These are phyloP conservation scores for Cistogaster globosa DNA, from an alignment of 2,888 invertebrate genomes.

Conservation along the genomic window DNA sequence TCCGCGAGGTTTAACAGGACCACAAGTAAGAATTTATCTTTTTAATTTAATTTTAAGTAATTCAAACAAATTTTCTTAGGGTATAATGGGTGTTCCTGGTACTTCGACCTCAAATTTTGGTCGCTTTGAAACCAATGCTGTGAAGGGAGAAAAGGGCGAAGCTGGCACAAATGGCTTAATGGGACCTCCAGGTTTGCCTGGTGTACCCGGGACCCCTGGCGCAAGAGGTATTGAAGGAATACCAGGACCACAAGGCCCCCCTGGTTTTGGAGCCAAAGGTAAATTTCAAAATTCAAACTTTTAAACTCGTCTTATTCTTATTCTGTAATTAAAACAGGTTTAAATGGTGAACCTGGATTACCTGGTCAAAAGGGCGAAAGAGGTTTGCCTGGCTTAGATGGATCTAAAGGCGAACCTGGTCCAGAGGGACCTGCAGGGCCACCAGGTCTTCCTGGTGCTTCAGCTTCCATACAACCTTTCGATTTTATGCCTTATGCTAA, in stretches of 20 bases:
- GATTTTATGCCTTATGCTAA: background rate
- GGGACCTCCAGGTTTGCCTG: constrained; percentile 82
- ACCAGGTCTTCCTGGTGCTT: constrained; percentile 80
- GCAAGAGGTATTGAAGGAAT: constrained; percentile 85
- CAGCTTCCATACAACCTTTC: background rate
- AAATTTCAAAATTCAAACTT: background rate
- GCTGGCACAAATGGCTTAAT: constrained; percentile 66
- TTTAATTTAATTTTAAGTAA: background rate
- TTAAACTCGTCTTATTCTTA: background rate
- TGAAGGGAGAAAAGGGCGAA: constrained; percentile 75
- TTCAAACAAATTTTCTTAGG: constrained; percentile 66
- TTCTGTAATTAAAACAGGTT: constrained; percentile 73
- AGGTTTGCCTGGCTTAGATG: constrained; percentile 75
- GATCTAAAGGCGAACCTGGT: constrained; percentile 67
- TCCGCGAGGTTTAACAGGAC: constrained; percentile 37
- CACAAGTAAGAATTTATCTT: constrained; percentile 22
- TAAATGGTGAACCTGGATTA: constrained; percentile 84
- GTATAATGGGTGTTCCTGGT: constrained; percentile 82
- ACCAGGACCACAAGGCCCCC: constrained; percentile 83
- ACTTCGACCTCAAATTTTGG: constrained; percentile 75
- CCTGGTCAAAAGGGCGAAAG: constrained; percentile 71
- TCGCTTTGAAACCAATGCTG: constrained; percentile 48
- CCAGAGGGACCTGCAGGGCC: constrained; percentile 81
- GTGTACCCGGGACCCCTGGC: constrained; percentile 84
- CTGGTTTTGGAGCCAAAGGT: constrained; percentile 57